Percentiles rank a stretch among this genome's conserved stretches.
Conservation (phyloP, 2,888 invertebrate genomes). For the Brachypalpus laphriformis region DNA sequence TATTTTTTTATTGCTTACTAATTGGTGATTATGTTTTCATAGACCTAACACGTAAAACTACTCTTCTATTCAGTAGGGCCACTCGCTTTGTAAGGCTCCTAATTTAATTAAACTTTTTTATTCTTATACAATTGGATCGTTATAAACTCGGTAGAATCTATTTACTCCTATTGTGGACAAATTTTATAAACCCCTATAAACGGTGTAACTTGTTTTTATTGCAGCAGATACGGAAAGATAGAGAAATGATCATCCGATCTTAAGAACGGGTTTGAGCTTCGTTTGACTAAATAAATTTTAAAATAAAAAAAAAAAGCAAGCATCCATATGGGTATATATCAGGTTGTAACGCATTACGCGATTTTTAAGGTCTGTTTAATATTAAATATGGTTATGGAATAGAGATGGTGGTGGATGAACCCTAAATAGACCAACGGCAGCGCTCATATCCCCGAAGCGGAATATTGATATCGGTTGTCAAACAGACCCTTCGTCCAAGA, state of each 20-base stretch:
- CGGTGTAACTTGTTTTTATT: not conserved
- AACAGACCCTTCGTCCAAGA: no score
- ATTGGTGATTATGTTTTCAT: conserved; percentile 1
- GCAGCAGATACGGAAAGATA: not conserved
- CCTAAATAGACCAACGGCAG: no score
- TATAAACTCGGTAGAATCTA: not conserved
- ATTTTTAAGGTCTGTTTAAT: no score
- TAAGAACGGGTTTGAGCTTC: not conserved
- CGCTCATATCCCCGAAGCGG: no score
- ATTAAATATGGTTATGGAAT: no score
- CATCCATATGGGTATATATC: no score
- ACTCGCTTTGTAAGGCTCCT: not conserved
- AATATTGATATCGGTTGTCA: no score
- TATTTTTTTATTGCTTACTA: conserved; percentile 11
- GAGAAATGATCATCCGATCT: not conserved
- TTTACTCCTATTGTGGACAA: not conserved
- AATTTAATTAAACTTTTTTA: not conserved
- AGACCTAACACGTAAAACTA: not conserved
- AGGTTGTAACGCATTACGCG: no score
- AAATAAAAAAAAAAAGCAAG: no score
- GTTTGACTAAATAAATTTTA: no score
- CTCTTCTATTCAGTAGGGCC: not conserved
- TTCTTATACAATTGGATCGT: not conserved
- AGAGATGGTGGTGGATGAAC: no score
- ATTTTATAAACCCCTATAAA: not conserved